These are phyloP conservation scores for Brevipalpus yothersi DNA, from an alignment of 1,140 invertebrate species.

Conservation along the genomic window DNA sequence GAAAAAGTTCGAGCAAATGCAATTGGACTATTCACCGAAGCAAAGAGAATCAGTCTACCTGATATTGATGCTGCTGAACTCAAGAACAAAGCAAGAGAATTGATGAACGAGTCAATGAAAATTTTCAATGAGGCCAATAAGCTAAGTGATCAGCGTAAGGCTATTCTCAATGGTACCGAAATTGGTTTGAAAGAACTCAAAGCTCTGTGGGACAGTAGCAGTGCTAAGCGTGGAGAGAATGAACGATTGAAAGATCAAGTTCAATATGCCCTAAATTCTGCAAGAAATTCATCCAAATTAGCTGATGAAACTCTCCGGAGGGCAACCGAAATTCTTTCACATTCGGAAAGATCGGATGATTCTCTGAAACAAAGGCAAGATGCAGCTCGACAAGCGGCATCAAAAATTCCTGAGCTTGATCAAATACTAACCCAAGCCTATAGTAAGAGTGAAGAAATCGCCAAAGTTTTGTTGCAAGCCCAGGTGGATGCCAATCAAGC, in stretches of 20 bases:
- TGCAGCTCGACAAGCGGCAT: constrained; percentile 39
- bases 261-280: constrained; percentile 38
- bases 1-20: constrained; percentile 49
- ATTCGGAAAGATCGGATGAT: constrained; percentile 59
- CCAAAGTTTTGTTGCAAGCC: constrained; percentile 35
- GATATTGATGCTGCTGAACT: constrained; percentile 33
- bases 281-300: constrained; percentile 48
- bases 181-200: constrained; percentile 17
- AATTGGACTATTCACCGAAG: constrained; percentile 42
- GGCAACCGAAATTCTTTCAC: constrained; percentile 58
- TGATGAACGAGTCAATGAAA: constrained; percentile 1
- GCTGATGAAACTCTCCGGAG: constrained; percentile 65
- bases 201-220: constrained; percentile 16
- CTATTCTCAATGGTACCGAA: neutral
- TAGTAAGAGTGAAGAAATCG: constrained; percentile 27
- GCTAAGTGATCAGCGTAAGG: too few relatives aligned
- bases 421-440: constrained; percentile 34
- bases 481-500: constrained; percentile 49
- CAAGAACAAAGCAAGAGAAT: constrained; percentile 2
- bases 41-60: constrained; percentile 44
- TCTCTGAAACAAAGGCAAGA: constrained; percentile 52
- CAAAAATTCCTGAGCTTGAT: constrained; percentile 31
- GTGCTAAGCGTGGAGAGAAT: constrained; percentile 25
- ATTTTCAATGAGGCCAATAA: constrained; percentile 21
- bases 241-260: constrained; percentile 33